Percentiles rank a stretch among this genome's conserved stretches.
Evolutionary conservation across 2,797 vertebrate genomes (phyloP).

Genomic region (Denticeps clupeoides): DNA sequence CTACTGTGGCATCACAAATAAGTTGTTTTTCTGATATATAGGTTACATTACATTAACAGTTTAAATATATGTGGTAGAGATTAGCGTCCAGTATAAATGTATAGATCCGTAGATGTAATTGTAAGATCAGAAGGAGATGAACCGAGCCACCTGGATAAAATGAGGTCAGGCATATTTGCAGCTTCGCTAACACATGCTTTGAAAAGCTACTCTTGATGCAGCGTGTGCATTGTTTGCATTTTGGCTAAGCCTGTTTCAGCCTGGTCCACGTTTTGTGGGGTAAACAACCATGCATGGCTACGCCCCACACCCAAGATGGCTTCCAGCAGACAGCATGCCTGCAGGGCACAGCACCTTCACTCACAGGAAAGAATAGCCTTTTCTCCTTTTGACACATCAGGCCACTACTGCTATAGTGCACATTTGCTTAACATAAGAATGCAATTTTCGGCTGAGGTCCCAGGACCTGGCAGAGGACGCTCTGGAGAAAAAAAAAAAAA

Average conservation of each 20-base stretch:
- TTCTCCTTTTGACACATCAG: slow-evolving; percentile 44
- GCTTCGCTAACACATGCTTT: neutral
- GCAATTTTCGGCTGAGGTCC: slow-evolving; percentile 63
- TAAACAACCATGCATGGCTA: no score
- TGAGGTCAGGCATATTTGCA: no score
- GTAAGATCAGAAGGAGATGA: no score
- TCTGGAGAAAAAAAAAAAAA: slow-evolving; percentile 7
- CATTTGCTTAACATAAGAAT: slow-evolving; percentile 68
- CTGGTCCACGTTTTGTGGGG: no score
- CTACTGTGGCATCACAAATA: no score
- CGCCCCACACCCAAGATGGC: slow-evolving; percentile 9
- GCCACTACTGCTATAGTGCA: slow-evolving; percentile 57
- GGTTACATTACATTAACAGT: no score
- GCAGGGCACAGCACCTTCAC: slow-evolving; percentile 35
- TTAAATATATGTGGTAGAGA: no score
- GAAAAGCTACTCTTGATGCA: neutral
- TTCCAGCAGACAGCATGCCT: slow-evolving; percentile 10
- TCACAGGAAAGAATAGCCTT: slow-evolving; percentile 45
- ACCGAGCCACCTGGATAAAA: no score
- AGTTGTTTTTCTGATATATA: no score
- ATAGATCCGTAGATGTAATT: no score
- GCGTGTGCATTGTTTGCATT: slow-evolving; percentile 4
- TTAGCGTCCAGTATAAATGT: no score
- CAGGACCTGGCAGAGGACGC: slow-evolving; percentile 53
- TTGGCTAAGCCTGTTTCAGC: no score